Evolutionary conservation across 2,888 invertebrate species (phyloP).

Genomic region (Lasioglossum marginatum): DNA sequence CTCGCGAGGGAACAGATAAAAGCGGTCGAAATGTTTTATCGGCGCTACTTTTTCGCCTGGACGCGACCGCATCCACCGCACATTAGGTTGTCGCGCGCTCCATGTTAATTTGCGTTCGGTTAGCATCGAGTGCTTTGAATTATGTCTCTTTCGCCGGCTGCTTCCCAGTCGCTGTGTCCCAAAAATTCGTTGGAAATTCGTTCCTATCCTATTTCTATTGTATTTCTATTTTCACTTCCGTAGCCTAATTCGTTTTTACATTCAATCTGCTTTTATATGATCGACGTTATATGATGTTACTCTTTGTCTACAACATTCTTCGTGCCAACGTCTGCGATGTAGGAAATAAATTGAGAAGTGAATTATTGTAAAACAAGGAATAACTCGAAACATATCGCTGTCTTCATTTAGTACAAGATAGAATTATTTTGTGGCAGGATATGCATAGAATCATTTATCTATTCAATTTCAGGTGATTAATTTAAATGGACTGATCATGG

Average conservation of each 20-base stretch:
- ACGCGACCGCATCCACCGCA: not conserved
- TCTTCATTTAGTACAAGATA: too few species aligned
- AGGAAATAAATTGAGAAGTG: not conserved
- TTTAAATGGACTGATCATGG: too few species aligned
- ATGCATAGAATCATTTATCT: too few species aligned
- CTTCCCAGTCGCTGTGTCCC: too few species aligned
- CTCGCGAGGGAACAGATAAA: conserved; percentile 46
- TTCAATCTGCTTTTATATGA: fast-evolving
- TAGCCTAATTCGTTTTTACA: not conserved
- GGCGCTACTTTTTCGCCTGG: not conserved
- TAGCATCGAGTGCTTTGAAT: not conserved
- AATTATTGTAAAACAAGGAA: not conserved
- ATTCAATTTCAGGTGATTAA: too few species aligned
- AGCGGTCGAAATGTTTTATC: conserved; percentile 46
- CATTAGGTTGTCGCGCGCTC: not conserved
- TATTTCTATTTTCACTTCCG: not conserved
- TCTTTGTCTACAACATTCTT: not conserved
- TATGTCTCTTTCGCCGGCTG: not conserved
- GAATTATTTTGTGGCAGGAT: too few species aligned
- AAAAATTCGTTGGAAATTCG: not conserved
- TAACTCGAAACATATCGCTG: too few species aligned
- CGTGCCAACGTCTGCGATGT: not conserved
- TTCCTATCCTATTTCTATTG: not conserved
- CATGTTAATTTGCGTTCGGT: not conserved
- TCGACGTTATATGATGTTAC: not conserved